Evolutionary conservation across 2,797 vertebrate species (phyloP), one percentile per base, ranked within the genome.

Genomic region (Eutrigla gurnardus): DNA sequence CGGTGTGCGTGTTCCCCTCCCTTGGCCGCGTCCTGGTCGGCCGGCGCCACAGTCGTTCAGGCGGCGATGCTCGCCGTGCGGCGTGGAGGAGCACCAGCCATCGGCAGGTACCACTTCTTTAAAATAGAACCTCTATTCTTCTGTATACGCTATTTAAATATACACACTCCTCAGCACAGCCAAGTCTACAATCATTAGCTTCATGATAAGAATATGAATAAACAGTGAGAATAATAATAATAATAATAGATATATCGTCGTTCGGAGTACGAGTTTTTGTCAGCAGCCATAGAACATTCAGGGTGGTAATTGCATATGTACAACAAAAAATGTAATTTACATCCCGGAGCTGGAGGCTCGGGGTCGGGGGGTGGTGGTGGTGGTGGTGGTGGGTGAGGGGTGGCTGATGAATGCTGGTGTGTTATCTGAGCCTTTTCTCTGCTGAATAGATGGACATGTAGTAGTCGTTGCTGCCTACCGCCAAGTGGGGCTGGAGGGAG

Each of bases 371-470:
- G 84, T 81, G 80, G 54, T 61, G 47, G n/a, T n/a, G n/a, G n/a
- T n/a, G 58, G 36, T 25, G 25, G 25, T 55, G 64, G 69, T 58
- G 33, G 45, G 70, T 45, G 66, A 33, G 45, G 49, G 39, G 18
- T n/a, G 18, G 49, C 6, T 32, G 63, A 12, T 53, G 66, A 70
- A 68, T 80, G 90, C 86, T 82, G 87, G 82, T 89, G 81, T 89
- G 97, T 95, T 98, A 99, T 97, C 97, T 98, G 89, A 96, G 94
- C 64, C 97, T 94, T 93, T 98, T 99, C 94, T 99, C 98, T 69
- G 98, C 97, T 1, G 98, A 99, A 89, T 99, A 99, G 93, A 99
- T 98, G 46, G 98, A 99, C 96, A 99, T 98, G 95, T 97, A 99
- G 96, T 96, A 99, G 93, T 99, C 98, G 0, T 99, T 99, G 95